Evolutionary conservation across 2,888 invertebrate genomes (phyloP).

Genomic region (Erebia ligea): DNA sequence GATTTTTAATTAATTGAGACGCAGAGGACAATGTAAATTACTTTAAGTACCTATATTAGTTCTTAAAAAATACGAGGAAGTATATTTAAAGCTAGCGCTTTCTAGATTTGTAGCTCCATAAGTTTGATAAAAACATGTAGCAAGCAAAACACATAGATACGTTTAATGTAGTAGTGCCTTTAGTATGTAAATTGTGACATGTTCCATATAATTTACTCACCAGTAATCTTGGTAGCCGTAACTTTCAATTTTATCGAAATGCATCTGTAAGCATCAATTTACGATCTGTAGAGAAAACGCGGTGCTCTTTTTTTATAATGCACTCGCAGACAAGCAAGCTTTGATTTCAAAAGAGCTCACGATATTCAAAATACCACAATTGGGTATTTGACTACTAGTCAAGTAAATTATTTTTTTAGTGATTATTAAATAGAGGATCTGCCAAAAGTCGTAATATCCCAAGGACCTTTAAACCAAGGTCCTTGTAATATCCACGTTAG

Average conservation of each 20-base stretch:
- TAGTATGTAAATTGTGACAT: constrained; percentile 25
- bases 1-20: too few species aligned
- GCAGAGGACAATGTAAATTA: too few species aligned
- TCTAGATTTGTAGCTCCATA: background rate
- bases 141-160: constrained; percentile 1
- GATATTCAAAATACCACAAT: background rate
- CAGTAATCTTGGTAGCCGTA: constrained; percentile 19
- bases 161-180: constrained; percentile 15
- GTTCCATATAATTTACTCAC: constrained; percentile 20
- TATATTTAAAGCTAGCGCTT: background rate
- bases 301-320: constrained; percentile 7
- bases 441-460: too few species aligned
- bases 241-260: constrained; percentile 24
- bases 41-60: too few species aligned
- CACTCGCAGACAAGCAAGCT: background rate
- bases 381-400: too few species aligned
- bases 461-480: too few species aligned
- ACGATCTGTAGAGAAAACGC: background rate
- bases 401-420: too few species aligned
- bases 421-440: too few species aligned
- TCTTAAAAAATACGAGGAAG: too few species aligned
- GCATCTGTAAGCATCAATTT: constrained; percentile 19
- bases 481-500: too few species aligned
- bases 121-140: background rate
- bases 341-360: background rate